phyloP scores from a whole-genome alignment of 2,888 invertebrate species.

The Ophion slaviceki region DNA sequence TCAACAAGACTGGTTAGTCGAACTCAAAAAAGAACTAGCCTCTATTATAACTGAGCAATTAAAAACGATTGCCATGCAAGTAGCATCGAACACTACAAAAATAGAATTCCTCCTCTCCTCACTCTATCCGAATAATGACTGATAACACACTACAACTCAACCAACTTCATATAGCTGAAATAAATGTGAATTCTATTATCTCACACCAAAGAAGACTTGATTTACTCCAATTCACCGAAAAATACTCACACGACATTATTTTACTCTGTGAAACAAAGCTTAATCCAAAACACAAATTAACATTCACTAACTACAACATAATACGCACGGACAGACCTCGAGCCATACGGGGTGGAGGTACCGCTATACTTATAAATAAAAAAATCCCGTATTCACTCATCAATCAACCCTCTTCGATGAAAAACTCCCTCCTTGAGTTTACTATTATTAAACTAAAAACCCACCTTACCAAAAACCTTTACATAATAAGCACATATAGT shows the following conservation, averaged over 20 bases:
- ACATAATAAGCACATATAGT: conserved; percentile 1
- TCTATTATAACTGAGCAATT: conserved; percentile 3
- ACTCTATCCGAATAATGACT: conserved; percentile 1
- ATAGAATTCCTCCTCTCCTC: conserved; percentile 26
- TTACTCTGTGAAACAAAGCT: conserved; percentile 59
- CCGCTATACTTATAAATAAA: conserved; percentile 17
- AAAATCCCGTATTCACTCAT: background rate
- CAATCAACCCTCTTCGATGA: background rate
- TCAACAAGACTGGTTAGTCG: conserved; percentile 2
- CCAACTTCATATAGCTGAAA: conserved; percentile 24
- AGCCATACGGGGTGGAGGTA: background rate
- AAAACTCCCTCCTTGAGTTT: background rate
- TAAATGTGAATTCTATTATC: conserved; percentile 57
- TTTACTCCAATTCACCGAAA: conserved; percentile 30
- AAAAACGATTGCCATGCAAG: background rate
- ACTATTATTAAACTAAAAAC: background rate
- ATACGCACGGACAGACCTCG: conserved; percentile 15
- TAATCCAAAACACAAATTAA: background rate
- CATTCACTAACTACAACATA: conserved; percentile 1
- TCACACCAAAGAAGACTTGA: conserved; percentile 51
- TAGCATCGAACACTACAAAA: conserved; percentile 11
- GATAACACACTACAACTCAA: background rate
- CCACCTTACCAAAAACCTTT: background rate
- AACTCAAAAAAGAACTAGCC: conserved; percentile 3
- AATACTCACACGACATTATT: conserved; percentile 34